phyloP scores from a whole-genome alignment of 2,888 invertebrate species.

The Drosophila anomalata region DNA sequence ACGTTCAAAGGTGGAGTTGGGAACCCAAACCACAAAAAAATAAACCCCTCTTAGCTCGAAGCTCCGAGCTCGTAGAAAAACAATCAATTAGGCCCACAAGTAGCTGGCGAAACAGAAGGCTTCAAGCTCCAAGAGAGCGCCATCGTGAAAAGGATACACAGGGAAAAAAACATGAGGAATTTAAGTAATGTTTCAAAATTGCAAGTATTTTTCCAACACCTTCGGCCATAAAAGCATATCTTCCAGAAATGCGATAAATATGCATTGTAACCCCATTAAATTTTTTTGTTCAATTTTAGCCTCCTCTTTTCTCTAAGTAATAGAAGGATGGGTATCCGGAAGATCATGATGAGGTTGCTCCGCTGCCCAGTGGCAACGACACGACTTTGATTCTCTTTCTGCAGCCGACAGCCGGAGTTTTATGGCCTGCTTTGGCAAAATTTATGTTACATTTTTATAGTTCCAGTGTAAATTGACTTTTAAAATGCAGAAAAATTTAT shows the following conservation, averaged over 20 bases:
- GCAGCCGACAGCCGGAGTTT: conserved; percentile 56
- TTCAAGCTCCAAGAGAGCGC: conserved; percentile 57
- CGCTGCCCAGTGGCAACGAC: conserved; percentile 51
- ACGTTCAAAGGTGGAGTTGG: conserved; percentile 9
- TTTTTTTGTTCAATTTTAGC: not conserved
- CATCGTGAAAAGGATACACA: conserved; percentile 34
- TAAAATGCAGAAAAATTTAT: conserved; percentile 83
- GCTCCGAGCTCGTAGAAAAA: conserved; percentile 73
- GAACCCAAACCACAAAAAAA: not conserved
- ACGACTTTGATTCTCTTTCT: conserved; percentile 52
- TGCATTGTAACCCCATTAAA: not conserved
- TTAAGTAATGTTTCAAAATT: too few relatives aligned
- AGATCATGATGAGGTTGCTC: conserved; percentile 25
- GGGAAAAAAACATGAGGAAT: not conserved
- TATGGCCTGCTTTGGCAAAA: conserved; percentile 77
- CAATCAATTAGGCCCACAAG: conserved; percentile 80
- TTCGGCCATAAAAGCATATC: not conserved
- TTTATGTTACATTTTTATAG: conserved; percentile 83
- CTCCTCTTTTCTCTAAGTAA: not conserved
- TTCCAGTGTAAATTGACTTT: conserved; percentile 83
- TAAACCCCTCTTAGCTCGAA: conserved; percentile 7
- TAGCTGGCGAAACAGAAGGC: conserved; percentile 61
- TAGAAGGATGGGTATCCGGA: not conserved
- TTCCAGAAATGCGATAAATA: not conserved
- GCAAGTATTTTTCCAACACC: not conserved